phyloP scores from a whole-genome alignment of 2,113 vertebrate species.

The Colistium nudipinnis region DNA sequence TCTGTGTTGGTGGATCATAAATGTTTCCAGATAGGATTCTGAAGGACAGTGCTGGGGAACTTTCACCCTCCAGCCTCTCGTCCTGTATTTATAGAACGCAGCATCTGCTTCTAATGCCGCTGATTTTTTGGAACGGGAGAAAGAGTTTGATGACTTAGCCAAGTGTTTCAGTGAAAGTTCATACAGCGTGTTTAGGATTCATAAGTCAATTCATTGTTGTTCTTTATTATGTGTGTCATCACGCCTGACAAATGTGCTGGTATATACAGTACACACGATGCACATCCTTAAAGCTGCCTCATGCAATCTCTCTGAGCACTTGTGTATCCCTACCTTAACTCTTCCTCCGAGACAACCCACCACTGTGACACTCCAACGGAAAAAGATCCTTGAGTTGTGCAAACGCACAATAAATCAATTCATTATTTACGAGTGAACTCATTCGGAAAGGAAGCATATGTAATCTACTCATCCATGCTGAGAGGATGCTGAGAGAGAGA shows the following conservation, averaged over 20 bases:
- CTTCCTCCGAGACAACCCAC: slow-evolving; percentile 59
- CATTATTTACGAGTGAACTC: slow-evolving; percentile 79
- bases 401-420: slow-evolving; percentile 77
- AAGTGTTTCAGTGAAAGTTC: slow-evolving; percentile 35
- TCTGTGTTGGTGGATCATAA: slow-evolving; percentile 69
- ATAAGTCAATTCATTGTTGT: slow-evolving; percentile 10
- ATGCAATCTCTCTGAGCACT: slow-evolving; percentile 4
- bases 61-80: slow-evolving; percentile 60
- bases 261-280: background rate
- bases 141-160: slow-evolving; percentile 49
- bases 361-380: slow-evolving; percentile 50
- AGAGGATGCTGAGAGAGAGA: slow-evolving; percentile 66
- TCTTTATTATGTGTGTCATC: slow-evolving; percentile 20
- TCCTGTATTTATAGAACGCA: slow-evolving; percentile 64
- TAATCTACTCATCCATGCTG: slow-evolving; percentile 80
- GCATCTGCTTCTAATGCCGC: slow-evolving; percentile 76
- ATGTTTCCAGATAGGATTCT: slow-evolving; percentile 76
- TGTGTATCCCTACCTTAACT: slow-evolving; percentile 46
- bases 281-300: background rate
- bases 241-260: slow-evolving; percentile 8
- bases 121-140: slow-evolving; percentile 40
- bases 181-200: slow-evolving; percentile 18
- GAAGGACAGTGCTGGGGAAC: slow-evolving; percentile 63
- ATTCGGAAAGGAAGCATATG: slow-evolving; percentile 81
- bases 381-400: slow-evolving; percentile 66